Conservation (phyloP, 2,888 invertebrate genomes). For the Encarsia formosa region DNA sequence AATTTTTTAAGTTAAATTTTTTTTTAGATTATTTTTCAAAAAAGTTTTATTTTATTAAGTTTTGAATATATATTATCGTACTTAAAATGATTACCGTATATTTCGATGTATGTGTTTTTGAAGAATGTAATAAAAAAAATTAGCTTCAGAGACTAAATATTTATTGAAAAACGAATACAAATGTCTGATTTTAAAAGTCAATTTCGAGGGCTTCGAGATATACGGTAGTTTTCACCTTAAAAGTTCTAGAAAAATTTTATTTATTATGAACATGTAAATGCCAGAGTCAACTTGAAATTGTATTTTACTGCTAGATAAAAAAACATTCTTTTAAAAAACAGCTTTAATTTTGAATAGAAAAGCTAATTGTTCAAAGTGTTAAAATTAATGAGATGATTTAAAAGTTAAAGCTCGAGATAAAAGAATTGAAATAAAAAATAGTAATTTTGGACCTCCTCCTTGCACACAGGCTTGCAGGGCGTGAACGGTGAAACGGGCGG, state of each 20-base stretch:
- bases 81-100: neutral
- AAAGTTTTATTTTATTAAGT: too few species aligned
- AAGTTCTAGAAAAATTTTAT: too few species aligned
- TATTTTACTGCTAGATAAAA: neutral
- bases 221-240: too few species aligned
- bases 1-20: neutral
- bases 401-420: neutral
- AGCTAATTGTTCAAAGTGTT: neutral
- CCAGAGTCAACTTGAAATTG: too few species aligned
- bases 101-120: too few species aligned
- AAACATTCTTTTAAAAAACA: neutral
- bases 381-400: neutral
- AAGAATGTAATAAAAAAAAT: too few species aligned
- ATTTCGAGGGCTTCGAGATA: too few species aligned
- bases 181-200: too few species aligned
- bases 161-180: too few species aligned
- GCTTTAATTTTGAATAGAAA: neutral
- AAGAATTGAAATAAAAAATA: neutral
- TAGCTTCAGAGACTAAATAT: too few species aligned
- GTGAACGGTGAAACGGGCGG: constrained; percentile 19
- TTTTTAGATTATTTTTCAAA: too few species aligned
- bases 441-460: neutral
- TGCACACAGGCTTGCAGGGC: constrained; percentile 12
- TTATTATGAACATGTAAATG: too few species aligned
- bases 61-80: neutral